A percentile compares a stretch with the other conserved stretches of the same genome.
These are phyloP conservation scores for Diceros bicornis DNA, from an alignment of 2,797 vertebrate species.

Conservation along the genomic window DNA sequence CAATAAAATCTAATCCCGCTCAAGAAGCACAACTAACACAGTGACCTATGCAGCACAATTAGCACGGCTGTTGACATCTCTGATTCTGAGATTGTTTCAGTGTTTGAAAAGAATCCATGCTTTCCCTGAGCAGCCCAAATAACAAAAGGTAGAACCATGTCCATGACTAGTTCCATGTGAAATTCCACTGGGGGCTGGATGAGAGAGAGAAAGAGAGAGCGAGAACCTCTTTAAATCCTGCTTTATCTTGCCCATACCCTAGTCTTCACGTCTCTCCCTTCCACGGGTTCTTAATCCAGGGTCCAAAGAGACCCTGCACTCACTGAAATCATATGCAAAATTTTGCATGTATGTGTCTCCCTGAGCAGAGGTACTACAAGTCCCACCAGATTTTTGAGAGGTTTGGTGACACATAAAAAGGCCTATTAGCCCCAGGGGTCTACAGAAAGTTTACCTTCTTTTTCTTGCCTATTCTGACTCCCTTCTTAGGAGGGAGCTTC, in stretches of 20 bases:
- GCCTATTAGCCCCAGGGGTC: neutral
- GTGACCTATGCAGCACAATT: conserved; percentile 48
- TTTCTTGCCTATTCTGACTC: neutral
- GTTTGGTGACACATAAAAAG: neutral
- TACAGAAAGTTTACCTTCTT: neutral
- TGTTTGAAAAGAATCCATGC: conserved; percentile 33
- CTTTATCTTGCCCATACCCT: neutral
- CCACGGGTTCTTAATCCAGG: neutral
- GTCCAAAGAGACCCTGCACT: neutral
- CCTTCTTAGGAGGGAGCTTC: neutral
- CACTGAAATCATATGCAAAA: neutral
- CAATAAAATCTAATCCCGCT: conserved; percentile 77
- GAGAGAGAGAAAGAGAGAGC: neutral
- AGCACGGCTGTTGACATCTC: conserved; percentile 46
- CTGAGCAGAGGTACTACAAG: neutral
- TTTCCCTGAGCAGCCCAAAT: conserved; percentile 71
- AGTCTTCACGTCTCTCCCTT: neutral
- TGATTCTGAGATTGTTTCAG: conserved; percentile 39
- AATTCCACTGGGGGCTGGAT: neutral
- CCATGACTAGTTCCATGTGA: neutral
- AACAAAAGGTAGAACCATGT: neutral
- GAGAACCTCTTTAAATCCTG: neutral
- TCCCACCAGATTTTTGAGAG: neutral
- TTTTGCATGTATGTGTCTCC: neutral
- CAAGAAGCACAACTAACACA: conserved; percentile 71